phyloP scores from a whole-genome alignment of 2,888 invertebrate genomes.

The Lasioglossum villosulum region DNA sequence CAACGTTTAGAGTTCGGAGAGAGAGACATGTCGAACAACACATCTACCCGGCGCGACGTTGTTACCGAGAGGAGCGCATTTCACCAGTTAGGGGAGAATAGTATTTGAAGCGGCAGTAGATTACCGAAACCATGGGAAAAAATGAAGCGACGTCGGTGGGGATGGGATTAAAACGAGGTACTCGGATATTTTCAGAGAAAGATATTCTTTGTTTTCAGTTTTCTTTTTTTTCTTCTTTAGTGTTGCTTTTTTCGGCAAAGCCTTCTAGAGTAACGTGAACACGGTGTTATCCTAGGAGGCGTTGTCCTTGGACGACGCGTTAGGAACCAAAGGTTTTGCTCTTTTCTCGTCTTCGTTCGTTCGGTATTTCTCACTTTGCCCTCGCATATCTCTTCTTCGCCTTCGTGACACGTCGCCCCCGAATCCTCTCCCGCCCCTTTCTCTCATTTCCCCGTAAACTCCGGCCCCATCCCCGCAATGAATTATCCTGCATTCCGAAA shows the following conservation, averaged over 20 bases:
- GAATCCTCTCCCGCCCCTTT: background rate
- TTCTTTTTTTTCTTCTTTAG: background rate
- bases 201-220: conserved; percentile 18
- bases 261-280: conserved; percentile 29
- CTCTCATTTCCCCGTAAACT: background rate
- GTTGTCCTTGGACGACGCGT: conserved; percentile 50
- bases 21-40: background rate
- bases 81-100: conserved; percentile 25
- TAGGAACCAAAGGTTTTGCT: conserved; percentile 68
- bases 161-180: background rate
- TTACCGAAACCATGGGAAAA: background rate
- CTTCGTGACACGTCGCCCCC: conserved; percentile 6
- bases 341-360: background rate
- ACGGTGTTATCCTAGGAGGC: conserved; percentile 46
- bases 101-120: conserved; percentile 14
- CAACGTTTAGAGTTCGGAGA: background rate
- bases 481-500: conserved; percentile 2
- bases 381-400: conserved; percentile 13
- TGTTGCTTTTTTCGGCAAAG: background rate
- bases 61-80: background rate
- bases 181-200: conserved; percentile 24
- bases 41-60: background rate
- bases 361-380: conserved; percentile 20
- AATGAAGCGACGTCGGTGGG: conserved; percentile 12
- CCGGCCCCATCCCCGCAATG: background rate